These are phyloP conservation scores for Leptoclinus maculatus DNA, from an alignment of 2,797 vertebrate genomes.

Conservation along the genomic window DNA sequence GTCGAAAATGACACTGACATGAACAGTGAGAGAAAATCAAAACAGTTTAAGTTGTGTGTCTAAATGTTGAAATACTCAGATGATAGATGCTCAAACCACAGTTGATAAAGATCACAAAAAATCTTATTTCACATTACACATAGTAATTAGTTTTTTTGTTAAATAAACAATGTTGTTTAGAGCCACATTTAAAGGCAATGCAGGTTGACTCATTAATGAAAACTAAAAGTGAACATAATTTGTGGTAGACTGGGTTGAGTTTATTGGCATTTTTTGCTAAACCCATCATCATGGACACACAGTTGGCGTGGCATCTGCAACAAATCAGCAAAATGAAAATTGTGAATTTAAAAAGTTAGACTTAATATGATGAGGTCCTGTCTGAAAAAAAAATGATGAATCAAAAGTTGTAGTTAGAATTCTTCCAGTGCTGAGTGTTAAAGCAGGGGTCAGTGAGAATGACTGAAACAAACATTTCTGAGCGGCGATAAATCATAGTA, in stretches of 20 bases:
- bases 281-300: background rate
- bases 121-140: background rate
- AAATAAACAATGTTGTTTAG: background rate
- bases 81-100: background rate
- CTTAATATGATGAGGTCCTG: slow-evolving; percentile 9
- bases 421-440: slow-evolving; percentile 44
- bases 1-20: background rate
- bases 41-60: background rate
- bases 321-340: slow-evolving; percentile 18
- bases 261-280: background rate
- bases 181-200: background rate
- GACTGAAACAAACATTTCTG: slow-evolving; percentile 55
- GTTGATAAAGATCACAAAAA: background rate
- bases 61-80: background rate
- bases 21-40: background rate
- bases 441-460: slow-evolving; percentile 38
- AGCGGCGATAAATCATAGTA: slow-evolving; percentile 37
- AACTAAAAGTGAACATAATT: background rate
- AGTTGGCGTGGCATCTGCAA: background rate
- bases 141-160: background rate
- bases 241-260: background rate
- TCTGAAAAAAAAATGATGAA: slow-evolving; percentile 34
- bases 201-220: background rate
- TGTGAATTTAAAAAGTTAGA: background rate
- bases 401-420: slow-evolving; percentile 56